phyloP scores from a whole-genome alignment of 2,888 invertebrate species.

The Stenurella melanura region DNA sequence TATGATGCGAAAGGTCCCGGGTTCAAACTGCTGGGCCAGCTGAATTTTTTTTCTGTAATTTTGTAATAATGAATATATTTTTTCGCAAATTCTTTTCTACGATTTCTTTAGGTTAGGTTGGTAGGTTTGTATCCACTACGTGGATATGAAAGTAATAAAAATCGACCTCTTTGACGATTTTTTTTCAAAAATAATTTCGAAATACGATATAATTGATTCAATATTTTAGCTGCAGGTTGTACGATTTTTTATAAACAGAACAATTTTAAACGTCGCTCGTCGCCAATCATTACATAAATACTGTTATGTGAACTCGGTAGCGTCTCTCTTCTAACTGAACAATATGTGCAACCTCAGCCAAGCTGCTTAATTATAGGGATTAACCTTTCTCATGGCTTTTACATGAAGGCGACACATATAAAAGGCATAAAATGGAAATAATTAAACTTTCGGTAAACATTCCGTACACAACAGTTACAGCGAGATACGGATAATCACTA shows the following conservation, averaged over 20 bases:
- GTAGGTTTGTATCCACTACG: too few species aligned
- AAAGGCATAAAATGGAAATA: neutral
- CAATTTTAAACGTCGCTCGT: neutral
- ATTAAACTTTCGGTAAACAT: constrained; percentile 12
- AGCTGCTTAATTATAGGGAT: constrained; percentile 7
- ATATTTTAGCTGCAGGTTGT: too few species aligned
- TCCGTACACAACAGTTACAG: neutral
- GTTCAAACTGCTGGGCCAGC: too few species aligned
- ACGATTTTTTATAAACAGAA: neutral
- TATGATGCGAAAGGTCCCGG: too few species aligned
- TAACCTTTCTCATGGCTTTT: neutral
- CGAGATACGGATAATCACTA: neutral
- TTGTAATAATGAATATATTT: too few species aligned
- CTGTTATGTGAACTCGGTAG: neutral
- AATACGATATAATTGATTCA: too few species aligned
- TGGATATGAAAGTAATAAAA: too few species aligned
- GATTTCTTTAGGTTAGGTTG: too few species aligned
- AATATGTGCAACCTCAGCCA: neutral
- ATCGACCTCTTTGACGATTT: too few species aligned
- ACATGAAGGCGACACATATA: neutral
- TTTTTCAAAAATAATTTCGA: too few species aligned
- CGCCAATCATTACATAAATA: neutral
- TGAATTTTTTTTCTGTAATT: too few species aligned
- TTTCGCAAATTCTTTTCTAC: too few species aligned
- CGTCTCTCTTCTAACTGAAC: neutral